A percentile compares a stretch with the other conserved stretches of the same genome.
Evolutionary conservation across 2,888 invertebrate species (phyloP).

Genomic region (Ochropleura leucogaster): DNA sequence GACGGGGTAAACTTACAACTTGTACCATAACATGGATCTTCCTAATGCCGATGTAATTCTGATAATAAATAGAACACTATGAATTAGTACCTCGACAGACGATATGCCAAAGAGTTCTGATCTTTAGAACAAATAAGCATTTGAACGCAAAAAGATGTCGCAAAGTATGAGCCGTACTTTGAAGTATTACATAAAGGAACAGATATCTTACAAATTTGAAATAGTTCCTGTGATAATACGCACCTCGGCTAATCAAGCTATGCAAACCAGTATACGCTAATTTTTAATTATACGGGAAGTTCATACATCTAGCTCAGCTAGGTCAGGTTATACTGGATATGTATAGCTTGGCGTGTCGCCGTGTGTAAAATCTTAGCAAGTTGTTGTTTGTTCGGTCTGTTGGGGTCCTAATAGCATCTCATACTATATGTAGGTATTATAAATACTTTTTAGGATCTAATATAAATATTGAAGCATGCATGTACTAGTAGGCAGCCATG

Average conservation of each 20-base stretch:
- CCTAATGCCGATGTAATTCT: constrained; percentile 57
- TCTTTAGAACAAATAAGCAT: constrained; percentile 6
- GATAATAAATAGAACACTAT: constrained; percentile 61
- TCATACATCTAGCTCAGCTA: too few relatives aligned
- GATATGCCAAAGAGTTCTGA: not conserved
- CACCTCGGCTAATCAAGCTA: too few relatives aligned
- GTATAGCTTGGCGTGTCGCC: too few relatives aligned
- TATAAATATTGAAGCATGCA: constrained; percentile 63
- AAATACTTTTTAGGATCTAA: constrained; percentile 63
- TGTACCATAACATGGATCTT: constrained; percentile 55
- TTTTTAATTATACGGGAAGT: too few relatives aligned
- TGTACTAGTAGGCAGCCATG: constrained; percentile 48
- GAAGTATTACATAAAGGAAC: constrained; percentile 4
- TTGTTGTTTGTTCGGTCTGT: constrained; percentile 44
- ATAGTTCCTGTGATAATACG: constrained; percentile 7
- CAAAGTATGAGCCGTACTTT: not conserved
- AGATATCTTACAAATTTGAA: not conserved
- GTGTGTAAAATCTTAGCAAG: constrained; percentile 10
- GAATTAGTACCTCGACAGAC: constrained; percentile 59
- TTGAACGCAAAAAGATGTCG: not conserved
- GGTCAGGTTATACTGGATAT: too few relatives aligned
- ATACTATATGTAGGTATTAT: constrained; percentile 33
- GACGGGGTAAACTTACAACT: constrained; percentile 48
- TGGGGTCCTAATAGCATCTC: constrained; percentile 49
- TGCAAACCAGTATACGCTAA: too few relatives aligned